Evolutionary conservation across 2,797 vertebrate species (phyloP).

Genomic region (Pipistrellus kuhlii): DNA sequence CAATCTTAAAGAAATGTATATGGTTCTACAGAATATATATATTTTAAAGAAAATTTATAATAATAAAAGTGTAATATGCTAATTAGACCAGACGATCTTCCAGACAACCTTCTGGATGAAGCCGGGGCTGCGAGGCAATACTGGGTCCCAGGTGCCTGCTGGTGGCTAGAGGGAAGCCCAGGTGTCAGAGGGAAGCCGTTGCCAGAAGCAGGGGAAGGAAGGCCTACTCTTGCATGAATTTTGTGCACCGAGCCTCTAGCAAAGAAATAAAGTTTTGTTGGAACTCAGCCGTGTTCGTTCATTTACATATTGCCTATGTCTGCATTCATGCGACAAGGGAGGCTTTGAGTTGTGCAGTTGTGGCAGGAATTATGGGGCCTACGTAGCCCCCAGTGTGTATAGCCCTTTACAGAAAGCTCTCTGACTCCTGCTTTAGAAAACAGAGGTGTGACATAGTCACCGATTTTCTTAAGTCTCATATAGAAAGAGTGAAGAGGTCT

Average conservation of each 20-base stretch:
- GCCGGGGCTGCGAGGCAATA: too few species aligned
- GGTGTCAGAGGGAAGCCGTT: too few species aligned
- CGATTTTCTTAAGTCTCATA: conserved; percentile 41
- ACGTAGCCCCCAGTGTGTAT: neutral
- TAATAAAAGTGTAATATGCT: too few species aligned
- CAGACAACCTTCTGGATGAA: too few species aligned
- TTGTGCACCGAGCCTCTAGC: too few species aligned
- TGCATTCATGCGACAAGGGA: neutral
- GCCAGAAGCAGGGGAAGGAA: too few species aligned
- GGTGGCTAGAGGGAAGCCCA: too few species aligned
- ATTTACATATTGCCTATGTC: neutral
- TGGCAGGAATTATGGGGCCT: neutral
- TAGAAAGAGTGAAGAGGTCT: neutral
- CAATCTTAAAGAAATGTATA: neutral
- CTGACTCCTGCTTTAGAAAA: conserved; percentile 1
- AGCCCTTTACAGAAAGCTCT: neutral
- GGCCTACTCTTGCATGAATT: too few species aligned
- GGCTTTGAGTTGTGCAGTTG: neutral
- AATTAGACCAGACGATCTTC: too few species aligned
- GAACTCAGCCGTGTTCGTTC: neutral
- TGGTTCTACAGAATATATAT: neutral
- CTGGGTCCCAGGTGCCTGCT: too few species aligned
- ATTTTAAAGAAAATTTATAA: neutral
- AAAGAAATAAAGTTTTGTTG: neutral
- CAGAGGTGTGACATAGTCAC: neutral